phyloP scores from a whole-genome alignment of 2,113 vertebrate genomes.

The Oplegnathus fasciatus region DNA sequence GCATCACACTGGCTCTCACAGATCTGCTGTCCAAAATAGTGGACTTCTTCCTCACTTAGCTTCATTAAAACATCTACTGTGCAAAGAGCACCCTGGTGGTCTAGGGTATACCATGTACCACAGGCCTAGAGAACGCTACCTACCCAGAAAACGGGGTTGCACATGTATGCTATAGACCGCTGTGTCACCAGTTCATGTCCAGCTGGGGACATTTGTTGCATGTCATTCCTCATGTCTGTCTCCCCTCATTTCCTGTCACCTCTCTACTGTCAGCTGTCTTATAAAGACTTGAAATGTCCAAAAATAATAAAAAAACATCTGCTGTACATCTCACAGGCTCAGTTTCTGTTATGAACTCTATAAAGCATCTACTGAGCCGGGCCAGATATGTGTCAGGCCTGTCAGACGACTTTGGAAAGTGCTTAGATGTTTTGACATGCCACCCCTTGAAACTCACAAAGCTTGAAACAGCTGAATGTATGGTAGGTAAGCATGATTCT shows the following conservation, averaged over 20 bases:
- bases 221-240: neutral
- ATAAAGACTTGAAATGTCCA: neutral
- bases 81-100: neutral
- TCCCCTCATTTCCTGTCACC: neutral
- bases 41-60: neutral
- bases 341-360: neutral
- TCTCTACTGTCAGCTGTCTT: neutral
- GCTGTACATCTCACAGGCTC: neutral
- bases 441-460: neutral
- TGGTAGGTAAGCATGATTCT: neutral
- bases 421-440: neutral
- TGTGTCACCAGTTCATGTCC: neutral
- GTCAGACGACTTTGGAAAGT: neutral
- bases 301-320: conserved; percentile 2
- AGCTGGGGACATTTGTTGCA: neutral
- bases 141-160: no score
- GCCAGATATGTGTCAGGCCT: conserved; percentile 2
- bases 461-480: neutral
- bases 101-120: neutral
- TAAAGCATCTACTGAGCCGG: neutral
- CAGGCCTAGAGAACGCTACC: no score
- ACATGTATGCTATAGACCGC: neutral
- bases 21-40: neutral
- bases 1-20: neutral
- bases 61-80: neutral